Conservation (phyloP, 2,888 invertebrate species). For the Chironomus tentans region DNA sequence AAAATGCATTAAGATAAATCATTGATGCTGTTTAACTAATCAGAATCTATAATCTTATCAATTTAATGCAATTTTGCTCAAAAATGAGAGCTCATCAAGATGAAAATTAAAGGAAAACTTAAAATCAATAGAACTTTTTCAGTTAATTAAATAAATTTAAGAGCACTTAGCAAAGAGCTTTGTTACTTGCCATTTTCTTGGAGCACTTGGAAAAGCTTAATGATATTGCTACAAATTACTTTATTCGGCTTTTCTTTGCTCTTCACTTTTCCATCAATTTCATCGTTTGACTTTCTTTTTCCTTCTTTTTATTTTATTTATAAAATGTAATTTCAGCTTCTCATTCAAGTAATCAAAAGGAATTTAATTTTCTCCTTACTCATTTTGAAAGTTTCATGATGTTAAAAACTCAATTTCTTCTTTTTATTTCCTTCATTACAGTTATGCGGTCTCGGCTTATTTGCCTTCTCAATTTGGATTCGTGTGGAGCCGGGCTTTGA, state of each 20-base stretch:
- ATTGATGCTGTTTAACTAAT: too few relatives aligned
- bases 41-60: too few relatives aligned
- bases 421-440: constrained; percentile 36
- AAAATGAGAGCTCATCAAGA: too few relatives aligned
- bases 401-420: not conserved
- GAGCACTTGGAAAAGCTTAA: not conserved
- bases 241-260: not conserved
- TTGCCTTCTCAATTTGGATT: constrained; percentile 73
- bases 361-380: not conserved
- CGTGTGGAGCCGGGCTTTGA: constrained; percentile 71
- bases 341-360: not conserved
- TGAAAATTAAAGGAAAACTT: too few relatives aligned
- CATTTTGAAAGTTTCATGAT: not conserved
- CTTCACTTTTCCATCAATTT: too few relatives aligned
- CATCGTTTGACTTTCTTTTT: too few relatives aligned
- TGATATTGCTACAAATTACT: not conserved
- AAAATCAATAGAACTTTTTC: too few relatives aligned
- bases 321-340: too few relatives aligned
- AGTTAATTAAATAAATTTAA: too few relatives aligned
- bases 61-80: too few relatives aligned
- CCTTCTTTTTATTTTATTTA: too few relatives aligned
- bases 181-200: not conserved
- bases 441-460: constrained; percentile 69
- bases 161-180: not conserved
- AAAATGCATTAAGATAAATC: not conserved